These are phyloP conservation scores for Protodeltote pygarga DNA, from an alignment of 2,888 invertebrate genomes.

Conservation along the genomic window DNA sequence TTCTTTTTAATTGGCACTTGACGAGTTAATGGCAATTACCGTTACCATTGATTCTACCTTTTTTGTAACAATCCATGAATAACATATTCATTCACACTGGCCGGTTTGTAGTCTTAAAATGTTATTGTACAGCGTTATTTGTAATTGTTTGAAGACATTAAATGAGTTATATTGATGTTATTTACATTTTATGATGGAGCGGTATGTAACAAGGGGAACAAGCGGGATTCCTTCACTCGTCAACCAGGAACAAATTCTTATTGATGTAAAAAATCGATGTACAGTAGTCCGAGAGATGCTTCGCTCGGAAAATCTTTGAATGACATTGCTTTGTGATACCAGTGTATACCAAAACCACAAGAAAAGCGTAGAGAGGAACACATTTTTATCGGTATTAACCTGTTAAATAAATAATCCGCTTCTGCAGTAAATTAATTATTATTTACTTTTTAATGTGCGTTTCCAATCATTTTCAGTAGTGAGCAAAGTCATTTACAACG, in stretches of 20 bases:
- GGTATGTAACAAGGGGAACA: constrained; percentile 72
- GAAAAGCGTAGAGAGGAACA: constrained; percentile 45
- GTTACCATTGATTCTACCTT: constrained; percentile 57
- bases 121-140: constrained; percentile 50
- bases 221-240: constrained; percentile 69
- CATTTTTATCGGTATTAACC: no score
- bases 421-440: no score
- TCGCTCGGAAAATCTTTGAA: constrained; percentile 77
- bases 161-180: constrained; percentile 68
- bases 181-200: constrained; percentile 81
- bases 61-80: constrained; percentile 47
- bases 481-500: no score
- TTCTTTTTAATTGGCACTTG: constrained; percentile 30
- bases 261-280: constrained; percentile 67
- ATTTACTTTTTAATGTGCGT: no score
- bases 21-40: constrained; percentile 52
- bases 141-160: constrained; percentile 71
- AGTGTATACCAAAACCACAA: constrained; percentile 42
- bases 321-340: constrained; percentile 69
- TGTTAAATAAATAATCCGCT: no score
- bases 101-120: constrained; percentile 52
- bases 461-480: no score
- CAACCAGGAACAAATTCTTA: constrained; percentile 84
- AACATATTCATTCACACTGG: constrained; percentile 65
- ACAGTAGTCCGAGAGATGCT: constrained; percentile 63